Evolutionary conservation across 2,113 vertebrate species (phyloP), one percentile per base, ranked within the genome.

Genomic region (Acanthochromis polyacanthus): DNA sequence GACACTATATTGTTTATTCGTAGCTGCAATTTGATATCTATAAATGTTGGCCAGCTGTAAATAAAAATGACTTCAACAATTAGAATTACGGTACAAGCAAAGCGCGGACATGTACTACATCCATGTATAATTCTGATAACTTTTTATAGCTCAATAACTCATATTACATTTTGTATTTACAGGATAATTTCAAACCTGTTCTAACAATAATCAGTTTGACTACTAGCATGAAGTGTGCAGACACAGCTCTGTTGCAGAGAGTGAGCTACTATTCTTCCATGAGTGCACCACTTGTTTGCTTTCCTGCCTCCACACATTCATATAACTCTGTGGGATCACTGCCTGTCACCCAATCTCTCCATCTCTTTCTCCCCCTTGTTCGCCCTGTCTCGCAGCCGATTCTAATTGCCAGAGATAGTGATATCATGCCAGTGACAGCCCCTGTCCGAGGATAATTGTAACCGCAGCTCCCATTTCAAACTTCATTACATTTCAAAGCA

Each of bases 401-500:
- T 88, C 82, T 93, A 93, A 94, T 92, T 93, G 91, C 82, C 67
- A 76, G 78, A 78, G 86, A 91, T 90, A 85, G 90, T 89, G 88
- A 91, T 90, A 90, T 94, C 86, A 88, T 77, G 73, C 75, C 86
- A 87, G 87, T 90, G 92, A 95, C 92, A 91, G 85, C 72, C 81
- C 83, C 85, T 90, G 90, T 92, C 92, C 71, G 77, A 81, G 83
- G 89, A 93, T 94, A 94, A 94, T 93, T 93, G 90, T 91, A 91
- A 93, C 89, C 82, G 85, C 90, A 88, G 91, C 93, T 93, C 89
- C 93, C 83, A 93, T 95, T 95, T 94, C 94, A 94, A 95, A 94
- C 92, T 94, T 93, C 94, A 94, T 94, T 94, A 94, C 91, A 92
- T 94, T 93, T 94, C 92, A 94, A 94, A 94, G 93, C 91, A 92